Percentiles rank a stretch among this genome's conserved stretches.
Evolutionary conservation across 2,888 invertebrate species (phyloP).

Genomic region (Coremacera marginata): DNA sequence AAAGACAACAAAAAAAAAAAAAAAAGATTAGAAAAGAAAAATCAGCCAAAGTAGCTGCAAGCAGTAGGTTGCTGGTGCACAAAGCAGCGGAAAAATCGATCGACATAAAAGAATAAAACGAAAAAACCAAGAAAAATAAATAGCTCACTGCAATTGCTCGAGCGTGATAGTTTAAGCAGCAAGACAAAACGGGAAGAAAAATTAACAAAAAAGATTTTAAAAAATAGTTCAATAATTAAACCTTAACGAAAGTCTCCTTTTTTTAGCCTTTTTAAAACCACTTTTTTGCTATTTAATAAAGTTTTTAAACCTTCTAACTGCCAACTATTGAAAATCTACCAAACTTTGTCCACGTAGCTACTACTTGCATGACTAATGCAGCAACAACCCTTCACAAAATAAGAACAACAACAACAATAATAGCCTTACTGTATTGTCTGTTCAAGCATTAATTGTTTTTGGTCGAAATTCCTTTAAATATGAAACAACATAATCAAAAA

Average conservation of each 20-base stretch:
- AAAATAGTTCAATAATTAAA: too few relatives aligned
- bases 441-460: neutral
- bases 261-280: too few relatives aligned
- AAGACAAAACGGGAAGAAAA: too few relatives aligned
- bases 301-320: too few relatives aligned
- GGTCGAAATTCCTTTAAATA: slow-evolving; percentile 42
- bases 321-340: too few relatives aligned
- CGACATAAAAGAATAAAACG: slow-evolving; percentile 41
- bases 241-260: too few relatives aligned
- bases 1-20: slow-evolving; percentile 29
- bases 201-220: too few relatives aligned
- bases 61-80: neutral
- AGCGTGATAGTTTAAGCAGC: neutral
- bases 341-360: too few relatives aligned
- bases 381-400: neutral
- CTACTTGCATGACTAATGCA: too few relatives aligned
- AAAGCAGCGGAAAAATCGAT: slow-evolving; percentile 60
- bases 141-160: neutral
- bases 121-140: neutral
- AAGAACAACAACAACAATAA: slow-evolving; percentile 24
- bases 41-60: neutral
- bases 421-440: neutral
- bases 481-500: slow-evolving; percentile 67
- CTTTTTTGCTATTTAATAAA: too few relatives aligned
- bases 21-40: neutral